Base-by-base conservation (phyloP, 2,888 invertebrate species). In the Cylloceria caligata region DNA sequence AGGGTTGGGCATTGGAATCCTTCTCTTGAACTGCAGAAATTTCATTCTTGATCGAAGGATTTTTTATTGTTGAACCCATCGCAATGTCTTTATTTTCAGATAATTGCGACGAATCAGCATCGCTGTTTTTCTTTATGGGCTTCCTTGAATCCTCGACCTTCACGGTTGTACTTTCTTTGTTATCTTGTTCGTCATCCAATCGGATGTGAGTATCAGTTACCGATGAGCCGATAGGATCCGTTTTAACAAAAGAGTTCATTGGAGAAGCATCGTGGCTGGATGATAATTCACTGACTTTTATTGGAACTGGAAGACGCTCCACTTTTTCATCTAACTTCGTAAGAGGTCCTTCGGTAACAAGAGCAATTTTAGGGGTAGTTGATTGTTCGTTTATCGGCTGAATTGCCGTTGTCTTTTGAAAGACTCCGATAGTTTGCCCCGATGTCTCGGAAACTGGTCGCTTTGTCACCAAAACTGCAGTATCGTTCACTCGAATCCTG, bases 401-500 rank as follows among this genome's bases (percentile, higher is more conserved):
- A 60, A 30, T 62, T 34, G 45, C 52, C 34, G 75, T 55, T 7
- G 77, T 49, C 34, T 67, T 74, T 19, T 77, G 27, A 16, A 21
- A 42, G 0, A 77, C 75, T 13, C 60, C 68, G 19, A 68, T 55
- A 27, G 80, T 83, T 45, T 68, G 72, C 47, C 42, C 80, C 0
- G 74, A 24, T 19, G 21, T 6, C 24, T 71, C 72, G 3, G 80
- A 49, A 47, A 79, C 65, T 30, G 81, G 74, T 55, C 69, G 60
- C 49, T 78, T 80, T 7, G 85, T 84, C 16, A 85, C 84, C 47
- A 81, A 67, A 47, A 87, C 86, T 11, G 87, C 86, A 3, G 86
- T 86, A 45, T 87, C 85, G 49, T 86, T 86, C 2, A 87, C 84
- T 83, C 73, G 85, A 67, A 87, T 86, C 13, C 86, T 81, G 9